Conservation (phyloP, 2,797 vertebrate species). For the Erethizon dorsatum region DNA sequence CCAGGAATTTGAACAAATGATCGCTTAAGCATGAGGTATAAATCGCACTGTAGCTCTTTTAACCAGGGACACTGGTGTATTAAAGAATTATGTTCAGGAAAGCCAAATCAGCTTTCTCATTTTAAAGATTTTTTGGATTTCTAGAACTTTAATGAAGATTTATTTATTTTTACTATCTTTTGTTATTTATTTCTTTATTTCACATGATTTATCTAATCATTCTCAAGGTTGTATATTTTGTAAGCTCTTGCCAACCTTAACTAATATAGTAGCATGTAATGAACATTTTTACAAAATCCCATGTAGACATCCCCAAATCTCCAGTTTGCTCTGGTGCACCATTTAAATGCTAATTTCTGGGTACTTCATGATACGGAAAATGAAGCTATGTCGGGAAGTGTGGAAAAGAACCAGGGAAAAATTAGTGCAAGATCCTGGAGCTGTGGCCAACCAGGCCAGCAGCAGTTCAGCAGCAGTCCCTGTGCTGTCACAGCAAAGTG, state of each 20-base stretch:
- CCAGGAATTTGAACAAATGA: slow-evolving; percentile 35
- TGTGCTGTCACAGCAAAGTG: background rate
- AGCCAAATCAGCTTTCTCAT: background rate
- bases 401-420: background rate
- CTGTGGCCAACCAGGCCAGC: too few relatives aligned
- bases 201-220: background rate
- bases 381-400: background rate
- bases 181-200: background rate
- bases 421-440: background rate
- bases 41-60: background rate
- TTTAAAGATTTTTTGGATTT: background rate
- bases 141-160: background rate
- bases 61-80: background rate
- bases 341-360: background rate
- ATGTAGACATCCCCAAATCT: background rate
- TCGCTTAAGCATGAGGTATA: background rate
- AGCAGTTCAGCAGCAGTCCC: background rate
- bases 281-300: background rate
- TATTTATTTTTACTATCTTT: background rate
- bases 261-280: background rate
- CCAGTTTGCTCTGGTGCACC: background rate
- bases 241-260: background rate
- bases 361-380: background rate
- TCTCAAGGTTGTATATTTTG: slow-evolving; percentile 20
- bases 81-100: background rate